Percentiles rank a stretch among this genome's conserved stretches.
These are phyloP conservation scores for Stenopsyche tienmushanensis DNA, from an alignment of 1,140 invertebrate species.

Conservation along the genomic window DNA sequence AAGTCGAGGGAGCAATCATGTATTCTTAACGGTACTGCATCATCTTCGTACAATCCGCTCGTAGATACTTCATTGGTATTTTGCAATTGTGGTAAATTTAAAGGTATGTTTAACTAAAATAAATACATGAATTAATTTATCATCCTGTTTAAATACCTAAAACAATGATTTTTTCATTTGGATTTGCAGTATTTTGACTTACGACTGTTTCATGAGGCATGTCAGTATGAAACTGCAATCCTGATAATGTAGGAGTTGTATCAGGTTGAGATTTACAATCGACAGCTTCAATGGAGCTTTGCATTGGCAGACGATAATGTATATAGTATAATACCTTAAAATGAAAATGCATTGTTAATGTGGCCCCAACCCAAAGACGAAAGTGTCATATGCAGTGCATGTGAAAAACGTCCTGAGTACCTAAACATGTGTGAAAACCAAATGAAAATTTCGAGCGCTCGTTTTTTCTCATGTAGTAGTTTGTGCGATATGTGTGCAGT, in stretches of 20 bases:
- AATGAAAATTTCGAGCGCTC: not conserved
- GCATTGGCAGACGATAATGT: slow-evolving; percentile 66
- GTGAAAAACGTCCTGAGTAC: no score
- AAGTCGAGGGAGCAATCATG: slow-evolving; percentile 80
- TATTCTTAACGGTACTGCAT: slow-evolving; percentile 72
- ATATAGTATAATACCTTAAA: slow-evolving; percentile 74
- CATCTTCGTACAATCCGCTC: slow-evolving; percentile 74
- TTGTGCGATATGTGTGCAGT: no score
- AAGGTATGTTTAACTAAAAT: slow-evolving; percentile 75
- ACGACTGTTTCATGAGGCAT: slow-evolving; percentile 84
- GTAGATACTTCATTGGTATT: slow-evolving; percentile 54
- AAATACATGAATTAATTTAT: slow-evolving; percentile 21
- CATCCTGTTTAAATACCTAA: not conserved
- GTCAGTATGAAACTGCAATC: slow-evolving; percentile 80
- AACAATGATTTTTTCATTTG: not conserved
- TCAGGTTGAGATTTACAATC: slow-evolving; percentile 59
- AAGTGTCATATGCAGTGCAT: no score
- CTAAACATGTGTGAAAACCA: not conserved
- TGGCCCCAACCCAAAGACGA: no score
- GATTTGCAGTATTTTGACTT: slow-evolving; percentile 44
- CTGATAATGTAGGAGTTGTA: slow-evolving; percentile 70
- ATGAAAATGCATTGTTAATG: no score
- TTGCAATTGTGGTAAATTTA: slow-evolving; percentile 74
- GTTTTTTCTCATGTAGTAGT: no score
- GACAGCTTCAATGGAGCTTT: slow-evolving; percentile 67